Percentiles rank a stretch among this genome's conserved stretches.
phyloP scores from a whole-genome alignment of 2,888 invertebrate species.

The Agonopterix alstromeriana region DNA sequence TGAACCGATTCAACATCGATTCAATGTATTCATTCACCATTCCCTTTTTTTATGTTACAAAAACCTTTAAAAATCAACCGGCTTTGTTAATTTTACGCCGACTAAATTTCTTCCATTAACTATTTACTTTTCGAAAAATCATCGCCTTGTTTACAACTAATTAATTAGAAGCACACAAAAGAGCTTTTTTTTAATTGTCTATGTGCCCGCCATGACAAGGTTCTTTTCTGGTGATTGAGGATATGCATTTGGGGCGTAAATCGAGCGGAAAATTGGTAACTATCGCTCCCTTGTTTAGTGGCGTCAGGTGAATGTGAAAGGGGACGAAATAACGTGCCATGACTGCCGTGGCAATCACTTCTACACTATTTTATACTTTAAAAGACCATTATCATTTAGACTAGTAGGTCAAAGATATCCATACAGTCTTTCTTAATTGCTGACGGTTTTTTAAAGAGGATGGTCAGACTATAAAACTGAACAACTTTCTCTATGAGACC shows the following conservation, averaged over 20 bases:
- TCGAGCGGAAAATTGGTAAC: constrained; percentile 71
- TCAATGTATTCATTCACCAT: constrained; percentile 33
- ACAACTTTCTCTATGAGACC: no score
- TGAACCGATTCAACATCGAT: constrained; percentile 26
- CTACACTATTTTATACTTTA: no score
- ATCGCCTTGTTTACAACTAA: constrained; percentile 73
- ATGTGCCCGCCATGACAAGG: constrained; percentile 48
- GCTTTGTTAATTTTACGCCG: constrained; percentile 62
- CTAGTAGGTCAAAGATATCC: no score
- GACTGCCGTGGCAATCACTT: no score
- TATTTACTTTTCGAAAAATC: constrained; percentile 72
- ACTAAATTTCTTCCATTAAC: constrained; percentile 57
- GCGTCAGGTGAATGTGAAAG: neutral
- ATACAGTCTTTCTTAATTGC: no score
- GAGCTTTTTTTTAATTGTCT: constrained; percentile 55
- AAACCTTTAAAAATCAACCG: constrained; percentile 46
- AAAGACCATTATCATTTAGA: no score
- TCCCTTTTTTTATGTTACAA: constrained; percentile 27
- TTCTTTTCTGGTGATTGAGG: constrained; percentile 45
- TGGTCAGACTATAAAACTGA: no score
- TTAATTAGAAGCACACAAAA: constrained; percentile 67
- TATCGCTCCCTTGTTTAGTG: constrained; percentile 26
- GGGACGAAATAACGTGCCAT: no score
- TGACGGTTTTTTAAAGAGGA: no score
- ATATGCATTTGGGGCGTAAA: constrained; percentile 59